Evolutionary conservation across 2,113 vertebrate genomes (phyloP).

Genomic region (Poeciliopsis prolifica): DNA sequence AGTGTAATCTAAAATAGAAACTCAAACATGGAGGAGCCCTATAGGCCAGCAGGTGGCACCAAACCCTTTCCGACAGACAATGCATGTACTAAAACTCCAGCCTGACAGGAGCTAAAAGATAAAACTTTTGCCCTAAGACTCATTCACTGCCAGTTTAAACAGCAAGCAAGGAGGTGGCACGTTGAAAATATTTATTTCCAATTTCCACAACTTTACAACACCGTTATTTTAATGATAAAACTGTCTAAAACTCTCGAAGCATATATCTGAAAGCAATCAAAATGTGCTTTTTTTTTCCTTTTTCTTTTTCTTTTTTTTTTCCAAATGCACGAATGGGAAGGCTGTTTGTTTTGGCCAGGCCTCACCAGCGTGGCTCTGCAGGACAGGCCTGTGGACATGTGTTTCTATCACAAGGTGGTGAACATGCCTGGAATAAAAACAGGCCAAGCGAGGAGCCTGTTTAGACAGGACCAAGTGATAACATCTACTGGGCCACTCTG

Average conservation of each 20-base stretch:
- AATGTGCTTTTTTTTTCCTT: neutral
- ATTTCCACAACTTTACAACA: neutral
- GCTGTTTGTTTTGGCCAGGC: slow-evolving; percentile 14
- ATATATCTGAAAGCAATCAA: neutral
- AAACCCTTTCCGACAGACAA: slow-evolving; percentile 12
- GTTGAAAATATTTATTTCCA: neutral
- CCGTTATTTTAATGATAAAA: slow-evolving; percentile 9
- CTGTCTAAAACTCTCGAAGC: neutral
- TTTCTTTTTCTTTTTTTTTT: neutral
- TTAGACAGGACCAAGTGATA: slow-evolving; percentile 65
- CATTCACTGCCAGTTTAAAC: neutral
- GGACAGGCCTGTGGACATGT: slow-evolving; percentile 39
- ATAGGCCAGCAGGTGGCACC: slow-evolving; percentile 64
- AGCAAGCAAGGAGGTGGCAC: neutral
- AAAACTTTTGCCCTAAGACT: slow-evolving; percentile 42
- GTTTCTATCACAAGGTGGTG: slow-evolving; percentile 54
- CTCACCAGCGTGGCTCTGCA: slow-evolving; percentile 27
- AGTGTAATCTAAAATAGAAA: neutral
- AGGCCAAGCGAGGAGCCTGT: slow-evolving; percentile 59
- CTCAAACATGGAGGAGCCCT: neutral
- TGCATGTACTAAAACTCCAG: neutral
- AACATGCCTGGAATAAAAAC: slow-evolving; percentile 65
- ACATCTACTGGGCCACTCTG: slow-evolving; percentile 47
- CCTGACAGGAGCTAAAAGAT: slow-evolving; percentile 9
- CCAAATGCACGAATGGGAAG: slow-evolving; percentile 6